Conservation (phyloP, 2,888 invertebrate species). For the Sinodicranocentrus sp. region DNA sequence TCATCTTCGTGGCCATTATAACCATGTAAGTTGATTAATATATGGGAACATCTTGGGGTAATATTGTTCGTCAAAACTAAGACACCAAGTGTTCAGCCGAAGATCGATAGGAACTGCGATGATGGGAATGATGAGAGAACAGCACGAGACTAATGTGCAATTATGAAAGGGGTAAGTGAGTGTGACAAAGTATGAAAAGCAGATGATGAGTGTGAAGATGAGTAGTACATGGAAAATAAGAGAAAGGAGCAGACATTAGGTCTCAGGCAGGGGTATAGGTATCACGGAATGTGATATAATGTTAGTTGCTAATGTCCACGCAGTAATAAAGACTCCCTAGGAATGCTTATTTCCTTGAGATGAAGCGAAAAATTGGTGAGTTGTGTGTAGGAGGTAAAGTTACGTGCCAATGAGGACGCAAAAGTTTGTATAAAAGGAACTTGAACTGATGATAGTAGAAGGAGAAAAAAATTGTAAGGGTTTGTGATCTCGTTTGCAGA, state of each 20-base stretch:
- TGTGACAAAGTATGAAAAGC: constrained; percentile 34
- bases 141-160: constrained; percentile 20
- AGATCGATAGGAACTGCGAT: not conserved
- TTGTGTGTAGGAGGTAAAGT: too few relatives aligned
- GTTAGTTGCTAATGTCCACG: constrained; percentile 3
- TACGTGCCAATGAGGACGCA: not conserved
- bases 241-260: constrained; percentile 7
- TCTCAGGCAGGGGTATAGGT: too few relatives aligned
- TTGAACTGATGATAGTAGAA: not conserved
- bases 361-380: too few relatives aligned
- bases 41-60: not conserved
- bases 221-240: constrained; percentile 7
- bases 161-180: constrained; percentile 22
- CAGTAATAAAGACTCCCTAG: not conserved
- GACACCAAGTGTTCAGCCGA: not conserved
- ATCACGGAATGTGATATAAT: too few relatives aligned
- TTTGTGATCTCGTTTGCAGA: constrained; percentile 42
- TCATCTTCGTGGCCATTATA: constrained; percentile 30
- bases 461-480: constrained; percentile 23
- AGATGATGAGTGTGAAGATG: constrained; percentile 27
- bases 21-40: constrained; percentile 20
- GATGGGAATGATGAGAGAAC: constrained; percentile 3
- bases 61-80: constrained; percentile 6
- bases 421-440: not conserved
- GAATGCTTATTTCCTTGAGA: constrained; percentile 14